phyloP scores from a whole-genome alignment of 2,888 invertebrate species.

The Mechanitis mazaeus region DNA sequence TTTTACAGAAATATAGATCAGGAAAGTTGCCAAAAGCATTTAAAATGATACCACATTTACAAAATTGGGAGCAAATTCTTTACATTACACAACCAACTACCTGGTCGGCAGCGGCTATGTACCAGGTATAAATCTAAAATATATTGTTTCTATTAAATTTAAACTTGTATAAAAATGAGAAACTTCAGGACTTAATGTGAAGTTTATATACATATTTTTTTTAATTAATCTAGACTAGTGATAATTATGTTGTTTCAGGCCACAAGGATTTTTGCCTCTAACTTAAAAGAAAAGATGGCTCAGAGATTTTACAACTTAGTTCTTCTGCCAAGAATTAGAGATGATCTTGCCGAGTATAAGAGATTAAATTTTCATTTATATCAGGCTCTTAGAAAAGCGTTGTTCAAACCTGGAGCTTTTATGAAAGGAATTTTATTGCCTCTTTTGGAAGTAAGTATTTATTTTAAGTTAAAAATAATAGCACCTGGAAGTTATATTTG shows the following conservation, averaged over 20 bases:
- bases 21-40: constrained; percentile 99
- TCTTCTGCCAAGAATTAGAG: constrained; percentile 93
- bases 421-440: constrained; percentile 93
- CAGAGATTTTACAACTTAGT: constrained; percentile 96
- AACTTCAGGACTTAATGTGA: no score
- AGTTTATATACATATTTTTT: no score
- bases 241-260: constrained; percentile 72
- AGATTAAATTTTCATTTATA: constrained; percentile 97
- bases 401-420: constrained; percentile 98
- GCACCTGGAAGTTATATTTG: no score
- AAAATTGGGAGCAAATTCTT: constrained; percentile 96
- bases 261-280: constrained; percentile 97
- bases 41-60: constrained; percentile 94
- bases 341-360: constrained; percentile 97
- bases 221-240: neutral
- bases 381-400: constrained; percentile 92
- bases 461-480: neutral
- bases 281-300: constrained; percentile 96
- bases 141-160: neutral
- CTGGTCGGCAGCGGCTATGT: constrained; percentile 99
- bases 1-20: constrained; percentile 92
- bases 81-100: constrained; percentile 92
- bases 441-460: constrained; percentile 75
- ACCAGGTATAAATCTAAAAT: constrained; percentile 74
- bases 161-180: neutral